A percentile compares a stretch with the other conserved stretches of the same genome.
These are phyloP conservation scores for Melitaea athalia DNA, from an alignment of 2,888 invertebrate genomes.

Conservation along the genomic window DNA sequence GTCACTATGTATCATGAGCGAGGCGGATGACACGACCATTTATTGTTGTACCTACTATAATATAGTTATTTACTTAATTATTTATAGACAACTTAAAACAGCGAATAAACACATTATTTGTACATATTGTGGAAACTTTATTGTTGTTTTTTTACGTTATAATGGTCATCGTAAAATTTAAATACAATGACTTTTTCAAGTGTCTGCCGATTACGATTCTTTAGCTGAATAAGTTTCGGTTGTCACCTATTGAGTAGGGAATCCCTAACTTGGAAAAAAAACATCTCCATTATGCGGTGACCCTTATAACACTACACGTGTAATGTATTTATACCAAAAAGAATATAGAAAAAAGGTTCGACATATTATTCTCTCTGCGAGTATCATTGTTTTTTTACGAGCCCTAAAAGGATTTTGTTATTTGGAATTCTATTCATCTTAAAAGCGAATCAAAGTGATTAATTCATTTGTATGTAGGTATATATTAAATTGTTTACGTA, in stretches of 20 bases:
- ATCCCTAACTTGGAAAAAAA: not conserved
- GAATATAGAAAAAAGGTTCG: constrained; percentile 40
- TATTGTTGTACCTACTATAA: too few species aligned
- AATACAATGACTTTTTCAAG: too few species aligned
- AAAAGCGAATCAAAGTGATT: constrained; percentile 24
- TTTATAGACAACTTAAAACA: too few species aligned
- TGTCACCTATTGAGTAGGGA: not conserved
- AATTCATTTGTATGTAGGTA: constrained; percentile 14
- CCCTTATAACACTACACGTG: constrained; percentile 21
- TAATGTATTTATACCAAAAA: constrained; percentile 24
- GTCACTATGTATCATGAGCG: too few species aligned
- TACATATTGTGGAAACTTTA: too few species aligned
- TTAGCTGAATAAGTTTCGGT: too few species aligned
- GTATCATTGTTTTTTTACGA: constrained; percentile 42
- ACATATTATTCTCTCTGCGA: constrained; percentile 34
- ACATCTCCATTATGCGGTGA: constrained; percentile 10
- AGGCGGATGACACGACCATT: too few species aligned
- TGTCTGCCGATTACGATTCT: too few species aligned
- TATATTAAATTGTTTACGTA: not conserved
- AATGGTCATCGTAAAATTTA: too few species aligned
- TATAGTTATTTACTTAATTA: too few species aligned
- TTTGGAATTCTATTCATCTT: constrained; percentile 29
- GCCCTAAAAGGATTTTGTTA: constrained; percentile 46
- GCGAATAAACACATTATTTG: too few species aligned
- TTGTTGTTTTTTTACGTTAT: too few species aligned